phyloP scores from a whole-genome alignment of 2,113 vertebrate genomes.

The Pelodiscus sinensis region DNA sequence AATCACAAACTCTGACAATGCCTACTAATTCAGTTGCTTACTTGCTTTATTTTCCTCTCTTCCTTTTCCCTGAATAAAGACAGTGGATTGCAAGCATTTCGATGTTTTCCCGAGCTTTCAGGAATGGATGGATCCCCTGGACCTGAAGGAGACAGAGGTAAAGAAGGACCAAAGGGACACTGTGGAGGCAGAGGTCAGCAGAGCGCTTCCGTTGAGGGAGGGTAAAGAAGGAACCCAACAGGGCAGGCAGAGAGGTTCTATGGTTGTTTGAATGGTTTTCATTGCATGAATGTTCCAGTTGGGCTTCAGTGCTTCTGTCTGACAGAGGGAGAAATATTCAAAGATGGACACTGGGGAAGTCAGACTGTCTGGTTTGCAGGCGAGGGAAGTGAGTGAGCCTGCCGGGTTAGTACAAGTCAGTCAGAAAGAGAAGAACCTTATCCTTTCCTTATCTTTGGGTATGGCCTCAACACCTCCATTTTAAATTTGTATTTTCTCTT shows the following conservation, averaged over 20 bases:
- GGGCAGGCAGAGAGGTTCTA: not conserved
- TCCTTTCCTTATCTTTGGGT: not conserved
- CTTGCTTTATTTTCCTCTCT: not conserved
- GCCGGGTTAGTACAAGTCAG: no score
- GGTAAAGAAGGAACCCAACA: not conserved
- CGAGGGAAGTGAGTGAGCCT: no score
- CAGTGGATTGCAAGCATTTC: conserved; percentile 34
- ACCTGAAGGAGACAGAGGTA: conserved; percentile 62
- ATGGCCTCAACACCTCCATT: not conserved
- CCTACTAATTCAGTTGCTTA: not conserved
- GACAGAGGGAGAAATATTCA: not conserved
- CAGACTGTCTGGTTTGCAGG: not conserved
- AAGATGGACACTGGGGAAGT: not conserved
- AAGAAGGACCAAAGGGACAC: conserved; percentile 60
- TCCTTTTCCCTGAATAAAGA: not conserved
- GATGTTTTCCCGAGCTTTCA: conserved; percentile 35
- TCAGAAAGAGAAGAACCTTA: not conserved
- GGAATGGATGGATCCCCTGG: conserved; percentile 58
- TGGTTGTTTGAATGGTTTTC: not conserved
- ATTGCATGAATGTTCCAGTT: not conserved
- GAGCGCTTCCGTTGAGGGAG: not conserved
- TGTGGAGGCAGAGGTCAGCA: conserved; percentile 40
- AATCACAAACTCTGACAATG: not conserved
- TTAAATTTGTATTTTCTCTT: not conserved
- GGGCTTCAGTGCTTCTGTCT: not conserved